phyloP scores from a whole-genome alignment of 2,797 vertebrate genomes.

The Tenualosa ilisha region DNA sequence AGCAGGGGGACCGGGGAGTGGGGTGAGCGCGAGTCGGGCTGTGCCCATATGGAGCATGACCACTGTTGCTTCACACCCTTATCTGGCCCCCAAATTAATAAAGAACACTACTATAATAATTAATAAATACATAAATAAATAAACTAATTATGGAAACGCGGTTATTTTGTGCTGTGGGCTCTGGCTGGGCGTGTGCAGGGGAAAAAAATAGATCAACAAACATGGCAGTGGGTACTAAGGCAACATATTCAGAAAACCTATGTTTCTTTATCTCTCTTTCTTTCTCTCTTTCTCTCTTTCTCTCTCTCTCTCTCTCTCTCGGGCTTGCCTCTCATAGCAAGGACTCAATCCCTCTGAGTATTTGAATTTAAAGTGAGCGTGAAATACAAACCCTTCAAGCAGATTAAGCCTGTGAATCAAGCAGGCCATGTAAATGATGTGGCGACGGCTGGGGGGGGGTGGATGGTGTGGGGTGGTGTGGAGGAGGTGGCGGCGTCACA shows the following conservation, averaged over 20 bases:
- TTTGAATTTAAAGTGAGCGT: constrained; percentile 83
- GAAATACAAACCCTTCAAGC: constrained; percentile 83
- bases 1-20: neutral
- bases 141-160: constrained; percentile 19
- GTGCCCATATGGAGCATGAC: neutral
- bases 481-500: constrained; percentile 54
- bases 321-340: neutral
- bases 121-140: constrained; percentile 41
- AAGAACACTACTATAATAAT: neutral
- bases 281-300: neutral
- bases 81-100: neutral
- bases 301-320: neutral
- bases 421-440: constrained; percentile 83
- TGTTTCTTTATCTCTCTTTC: neutral
- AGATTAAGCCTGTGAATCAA: constrained; percentile 82
- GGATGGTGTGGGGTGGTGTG: too few relatives aligned
- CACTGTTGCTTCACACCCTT: neutral
- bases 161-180: neutral
- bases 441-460: constrained; percentile 69
- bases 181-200: neutral
- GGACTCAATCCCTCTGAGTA: constrained; percentile 70
- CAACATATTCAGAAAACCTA: neutral
- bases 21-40: neutral
- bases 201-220: neutral
- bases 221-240: neutral